Evolutionary conservation across 2,888 invertebrate species (phyloP), one percentile per base, ranked within the genome.

Genomic region (Harpalus rubripes): DNA sequence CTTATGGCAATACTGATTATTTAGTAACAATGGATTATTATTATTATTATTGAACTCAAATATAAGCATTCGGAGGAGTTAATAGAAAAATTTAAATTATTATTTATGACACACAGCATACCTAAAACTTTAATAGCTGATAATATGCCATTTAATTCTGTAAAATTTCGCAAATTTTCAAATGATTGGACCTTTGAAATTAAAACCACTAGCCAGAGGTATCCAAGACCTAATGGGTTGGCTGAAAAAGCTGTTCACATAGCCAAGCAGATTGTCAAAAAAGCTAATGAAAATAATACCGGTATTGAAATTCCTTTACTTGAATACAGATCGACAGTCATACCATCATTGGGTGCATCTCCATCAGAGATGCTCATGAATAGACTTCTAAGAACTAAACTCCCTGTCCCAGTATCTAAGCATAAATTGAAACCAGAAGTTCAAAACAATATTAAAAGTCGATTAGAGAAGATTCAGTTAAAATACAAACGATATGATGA

Each of bases 241-340:
- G 61, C 72, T n/a, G 72, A 72, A 72, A 72, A 72, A 72, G 72
- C 72, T 39, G 72, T 72, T 32, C 44, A 72, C 12, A 72, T 39
- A 32, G 72, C 39, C 1, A 41, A 72, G 15, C 72, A 72, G 32
- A 72, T 72, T 5, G n/a, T 72, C n/a, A 72, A 72, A 72, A 72
- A 72, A 72, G 72, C 26, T 18, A 61, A 61, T 61, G 61, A 61
- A 61, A 18, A 18, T 72, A 72, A 72, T 32, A 72, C 26, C 26
- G 44, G 32, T 15, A 72, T 72, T 32, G 15, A 41, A 32, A 41
- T 72, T 72, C 32, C 44, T 0, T 39, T 72, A 32, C 32, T 72
- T 10, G 72, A 72, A 72, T 72, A 72, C 16, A 10, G 44, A 8
- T 61, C 32, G 26, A 72, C 72, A 8, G 16, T 41, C 26, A 72